Evolutionary conservation across 2,113 vertebrate genomes (phyloP), one percentile per base, ranked within the genome.

Genomic region (Pteropus alecto): DNA sequence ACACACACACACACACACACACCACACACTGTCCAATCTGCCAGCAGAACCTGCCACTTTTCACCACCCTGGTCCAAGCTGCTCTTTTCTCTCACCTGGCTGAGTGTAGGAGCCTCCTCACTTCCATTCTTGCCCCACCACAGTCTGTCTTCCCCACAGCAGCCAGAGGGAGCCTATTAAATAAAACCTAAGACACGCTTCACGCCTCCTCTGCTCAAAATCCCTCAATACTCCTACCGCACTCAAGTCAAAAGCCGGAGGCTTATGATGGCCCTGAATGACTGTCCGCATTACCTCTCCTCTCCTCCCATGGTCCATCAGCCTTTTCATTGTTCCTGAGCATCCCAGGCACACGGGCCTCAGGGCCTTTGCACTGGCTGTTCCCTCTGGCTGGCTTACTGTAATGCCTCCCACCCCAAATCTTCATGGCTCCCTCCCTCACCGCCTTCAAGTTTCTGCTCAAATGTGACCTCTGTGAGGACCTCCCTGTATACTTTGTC

Each of bases 301-400:
- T 48, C 22, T 54, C 61, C 63, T 60, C 43, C 61, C 21, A 1
- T 1, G n/a, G 30, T n/a, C 18, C 38, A 30, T 10, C 35, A 33
- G 35, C 13, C 12, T 63, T 28, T 14, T 46, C 19, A 0, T 3
- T 21, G 41, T 12, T 22, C 54, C 46, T 13, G 19, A 26, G 70
- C 18, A 22, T 33, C 19, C 63, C 70, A 30, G 33, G 35, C 11
- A 2, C 68, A 54, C 28, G 15, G 35, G 30, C 89, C 38, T 4
- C 78, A n/a, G 82, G 89, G 15, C 46, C 96, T 91, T 87, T 65
- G 51, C 96, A 71, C 38, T 30, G 46, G 65, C 79, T 65, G 22
- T 43, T 33, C 30, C 74, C 28, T 18, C 26, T 18, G 14, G 35
- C 58, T 18, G 15, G 61, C 61, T 90, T 24, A 28, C 58, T 35